Evolutionary conservation across 2,888 invertebrate species (phyloP), one percentile per base, ranked within the genome.

Genomic region (Geotrupes spiniger): DNA sequence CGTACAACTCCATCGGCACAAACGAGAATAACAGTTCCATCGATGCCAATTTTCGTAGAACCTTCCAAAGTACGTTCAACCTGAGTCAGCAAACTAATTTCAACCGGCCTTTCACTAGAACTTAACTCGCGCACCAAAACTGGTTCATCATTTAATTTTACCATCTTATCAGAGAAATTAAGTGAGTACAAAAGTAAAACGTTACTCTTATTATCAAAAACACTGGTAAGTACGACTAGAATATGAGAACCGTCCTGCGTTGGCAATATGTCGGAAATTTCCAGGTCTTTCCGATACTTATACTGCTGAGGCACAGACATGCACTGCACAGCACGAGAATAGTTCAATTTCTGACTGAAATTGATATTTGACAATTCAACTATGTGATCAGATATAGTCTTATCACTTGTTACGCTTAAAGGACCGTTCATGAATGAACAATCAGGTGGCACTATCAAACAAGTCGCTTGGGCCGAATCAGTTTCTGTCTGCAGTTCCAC

Each of bases 1-100:
- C 87, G 78, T 26, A 93, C 78, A 37, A 79, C 78, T 4, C 92
- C 92, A 65, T 88, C 87, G 1, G 79, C 76, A 53, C 89, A 87
- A 9, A 90, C 87, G 33, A 86, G 76, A 9, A 89, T 85, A 45
- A 86, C 82, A 33, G 86, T 80, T 38, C 85, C 82, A 42, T 75
- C 73, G 9, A 77, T 77, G 28, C 52, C 50, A 1, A 43, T 21
- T 41, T 46, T 47, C 9, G 40, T n/a, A 9, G 37, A 27, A 14
- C 46, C 37, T 15, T 56, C 56, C 15, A 52, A 44, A 10, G 55
- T 54, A 27, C 60, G 60, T 45, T 76, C 76, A 10, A 73, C 63
- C 15, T 75, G 67, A 1, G 89, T 88, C 57, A 90, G 70, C 48
- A 89, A 73, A 52, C 83, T 83, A 21, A 88, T 73, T 63, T 88